phyloP scores from a whole-genome alignment of 2,888 invertebrate genomes.

The Coenonympha glycerion region DNA sequence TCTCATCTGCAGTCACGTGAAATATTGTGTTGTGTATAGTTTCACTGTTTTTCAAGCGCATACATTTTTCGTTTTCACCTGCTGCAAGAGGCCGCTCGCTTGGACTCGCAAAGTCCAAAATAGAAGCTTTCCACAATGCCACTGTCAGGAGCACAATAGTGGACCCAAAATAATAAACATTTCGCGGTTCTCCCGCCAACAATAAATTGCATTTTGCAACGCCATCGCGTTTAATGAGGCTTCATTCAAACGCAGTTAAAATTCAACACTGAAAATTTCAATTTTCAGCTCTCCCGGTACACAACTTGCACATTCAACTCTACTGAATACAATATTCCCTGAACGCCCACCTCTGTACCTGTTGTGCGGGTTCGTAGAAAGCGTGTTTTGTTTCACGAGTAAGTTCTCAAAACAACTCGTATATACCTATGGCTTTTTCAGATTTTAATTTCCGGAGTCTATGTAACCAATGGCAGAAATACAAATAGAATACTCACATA shows the following conservation, averaged over 20 bases:
- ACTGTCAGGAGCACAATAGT: slow-evolving; percentile 2
- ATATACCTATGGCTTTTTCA: not conserved
- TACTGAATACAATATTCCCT: slow-evolving; percentile 21
- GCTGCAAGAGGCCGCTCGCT: not conserved
- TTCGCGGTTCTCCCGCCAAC: slow-evolving; percentile 28
- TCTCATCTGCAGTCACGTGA: too few species aligned
- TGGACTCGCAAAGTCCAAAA: not conserved
- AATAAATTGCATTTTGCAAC: slow-evolving; percentile 44
- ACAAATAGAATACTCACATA: not conserved
- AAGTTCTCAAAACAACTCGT: not conserved
- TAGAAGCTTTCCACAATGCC: not conserved
- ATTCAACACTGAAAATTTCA: slow-evolving; percentile 43
- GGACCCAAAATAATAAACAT: slow-evolving; percentile 24
- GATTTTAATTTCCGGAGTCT: not conserved
- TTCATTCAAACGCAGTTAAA: slow-evolving; percentile 40
- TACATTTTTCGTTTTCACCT: not conserved
- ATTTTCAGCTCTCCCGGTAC: slow-evolving; percentile 20
- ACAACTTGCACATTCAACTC: slow-evolving; percentile 9
- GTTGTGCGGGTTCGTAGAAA: not conserved
- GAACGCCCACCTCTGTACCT: not conserved
- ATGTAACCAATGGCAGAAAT: not conserved
- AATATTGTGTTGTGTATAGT: too few species aligned
- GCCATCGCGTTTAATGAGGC: slow-evolving; percentile 44
- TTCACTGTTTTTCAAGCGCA: not conserved
- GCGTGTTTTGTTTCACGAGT: not conserved